Percentiles rank a stretch among this genome's conserved stretches.
These are phyloP conservation scores for Sprattus sprattus DNA, from an alignment of 2,113 vertebrate genomes.

Conservation along the genomic window DNA sequence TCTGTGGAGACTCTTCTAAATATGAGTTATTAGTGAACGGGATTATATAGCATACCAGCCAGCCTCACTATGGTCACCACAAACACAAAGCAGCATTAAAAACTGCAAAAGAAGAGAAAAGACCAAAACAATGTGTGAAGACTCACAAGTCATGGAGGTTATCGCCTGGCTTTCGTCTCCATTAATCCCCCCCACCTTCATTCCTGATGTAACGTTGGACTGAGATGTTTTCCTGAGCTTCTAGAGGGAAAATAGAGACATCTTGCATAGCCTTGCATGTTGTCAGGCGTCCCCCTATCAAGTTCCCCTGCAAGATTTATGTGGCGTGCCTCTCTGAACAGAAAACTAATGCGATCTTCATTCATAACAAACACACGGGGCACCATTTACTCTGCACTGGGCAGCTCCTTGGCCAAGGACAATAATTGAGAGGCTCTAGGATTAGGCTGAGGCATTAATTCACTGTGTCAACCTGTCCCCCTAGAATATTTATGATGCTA, in stretches of 20 bases:
- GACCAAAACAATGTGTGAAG: not conserved
- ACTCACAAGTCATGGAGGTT: not conserved
- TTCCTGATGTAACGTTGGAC: not conserved
- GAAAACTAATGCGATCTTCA: constrained; percentile 62
- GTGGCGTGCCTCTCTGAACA: constrained; percentile 50
- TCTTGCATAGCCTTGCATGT: constrained; percentile 29
- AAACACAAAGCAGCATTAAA: not conserved
- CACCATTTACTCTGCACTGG: constrained; percentile 65
- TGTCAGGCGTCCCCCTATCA: constrained; percentile 26
- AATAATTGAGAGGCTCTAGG: constrained; percentile 67
- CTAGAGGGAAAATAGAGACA: constrained; percentile 4
- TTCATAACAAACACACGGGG: constrained; percentile 66
- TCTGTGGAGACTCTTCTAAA: not conserved
- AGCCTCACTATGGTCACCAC: not conserved
- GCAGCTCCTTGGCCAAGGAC: constrained; percentile 62
- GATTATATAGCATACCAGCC: not conserved
- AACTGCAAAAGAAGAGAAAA: not conserved
- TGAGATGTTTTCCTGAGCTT: not conserved
- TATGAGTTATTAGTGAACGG: too few species aligned
- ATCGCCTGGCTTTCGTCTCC: not conserved
- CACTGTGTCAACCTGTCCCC: constrained; percentile 75
- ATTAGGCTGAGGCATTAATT: constrained; percentile 76
- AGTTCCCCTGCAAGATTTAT: constrained; percentile 55
- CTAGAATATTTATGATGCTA: constrained; percentile 79
- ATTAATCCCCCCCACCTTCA: not conserved